phyloP scores from a whole-genome alignment of 2,888 invertebrate genomes.

The Tethea ocularis region DNA sequence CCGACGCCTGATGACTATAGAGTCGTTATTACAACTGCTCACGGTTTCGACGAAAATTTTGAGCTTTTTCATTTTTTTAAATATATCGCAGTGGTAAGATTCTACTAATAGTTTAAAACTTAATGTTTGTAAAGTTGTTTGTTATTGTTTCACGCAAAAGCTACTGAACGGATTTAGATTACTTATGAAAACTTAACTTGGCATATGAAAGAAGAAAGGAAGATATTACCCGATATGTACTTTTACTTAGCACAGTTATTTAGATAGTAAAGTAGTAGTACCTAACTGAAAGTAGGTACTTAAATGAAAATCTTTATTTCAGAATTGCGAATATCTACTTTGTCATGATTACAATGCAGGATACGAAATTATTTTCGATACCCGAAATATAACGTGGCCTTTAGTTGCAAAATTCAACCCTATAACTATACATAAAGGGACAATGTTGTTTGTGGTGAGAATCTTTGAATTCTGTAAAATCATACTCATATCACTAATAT shows the following conservation, averaged over 20 bases:
- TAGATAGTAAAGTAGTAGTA: background rate
- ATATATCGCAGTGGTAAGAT: constrained; percentile 26
- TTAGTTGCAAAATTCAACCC: constrained; percentile 30
- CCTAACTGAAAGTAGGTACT: background rate
- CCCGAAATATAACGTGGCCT: constrained; percentile 26
- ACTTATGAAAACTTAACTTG: too few relatives aligned
- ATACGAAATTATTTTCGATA: constrained; percentile 35
- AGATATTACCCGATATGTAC: too few relatives aligned
- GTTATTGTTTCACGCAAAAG: too few relatives aligned
- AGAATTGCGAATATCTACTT: constrained; percentile 42
- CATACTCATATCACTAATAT: too few relatives aligned
- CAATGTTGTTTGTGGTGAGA: constrained; percentile 35
- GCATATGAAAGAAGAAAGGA: too few relatives aligned
- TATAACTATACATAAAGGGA: constrained; percentile 28
- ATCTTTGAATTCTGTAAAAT: too few relatives aligned
- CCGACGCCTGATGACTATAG: constrained; percentile 35
- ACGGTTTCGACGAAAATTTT: constrained; percentile 14
- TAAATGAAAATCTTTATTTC: constrained; percentile 19
- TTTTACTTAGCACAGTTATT: too few relatives aligned
- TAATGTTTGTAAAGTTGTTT: too few relatives aligned
- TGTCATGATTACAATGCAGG: constrained; percentile 46
- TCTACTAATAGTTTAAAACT: too few relatives aligned
- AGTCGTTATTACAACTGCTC: constrained; percentile 13
- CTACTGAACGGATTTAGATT: too few relatives aligned
- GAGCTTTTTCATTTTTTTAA: constrained; percentile 13